These are phyloP conservation scores for Chaenocephalus aceratus DNA, from an alignment of 2,113 vertebrate genomes.

Conservation along the genomic window DNA sequence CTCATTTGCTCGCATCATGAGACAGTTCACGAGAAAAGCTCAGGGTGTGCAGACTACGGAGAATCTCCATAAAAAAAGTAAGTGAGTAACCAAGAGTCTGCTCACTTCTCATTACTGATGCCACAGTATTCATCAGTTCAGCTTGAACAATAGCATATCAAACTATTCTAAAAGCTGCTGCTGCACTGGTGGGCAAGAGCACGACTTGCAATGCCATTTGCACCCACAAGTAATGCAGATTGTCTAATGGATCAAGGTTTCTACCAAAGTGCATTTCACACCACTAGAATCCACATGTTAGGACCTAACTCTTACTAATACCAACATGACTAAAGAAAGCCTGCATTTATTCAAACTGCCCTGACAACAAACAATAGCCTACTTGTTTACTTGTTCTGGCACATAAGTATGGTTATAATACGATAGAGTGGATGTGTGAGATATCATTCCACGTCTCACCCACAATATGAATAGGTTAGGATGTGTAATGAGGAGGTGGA, in stretches of 20 bases:
- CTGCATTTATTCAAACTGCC: constrained; percentile 23
- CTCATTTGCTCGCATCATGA: constrained; percentile 5
- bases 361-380: constrained; percentile 45
- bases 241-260: constrained; percentile 31
- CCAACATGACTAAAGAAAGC: background rate
- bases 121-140: constrained; percentile 35
- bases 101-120: constrained; percentile 30
- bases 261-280: constrained; percentile 18
- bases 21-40: constrained; percentile 17
- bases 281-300: background rate
- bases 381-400: constrained; percentile 51
- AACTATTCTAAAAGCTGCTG: constrained; percentile 31
- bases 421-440: constrained; percentile 52
- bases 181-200: constrained; percentile 27
- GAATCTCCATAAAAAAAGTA: constrained; percentile 7
- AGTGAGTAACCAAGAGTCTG: background rate
- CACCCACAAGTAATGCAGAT: constrained; percentile 51
- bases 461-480: constrained; percentile 73
- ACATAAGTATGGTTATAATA: constrained; percentile 63
- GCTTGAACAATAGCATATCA: constrained; percentile 23
- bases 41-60: background rate
- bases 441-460: constrained; percentile 67
- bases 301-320: background rate
- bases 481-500: constrained; percentile 78
- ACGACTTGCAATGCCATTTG: constrained; percentile 28